These are phyloP conservation scores for Tinea pellionella DNA, from an alignment of 2,888 invertebrate species.

Conservation along the genomic window DNA sequence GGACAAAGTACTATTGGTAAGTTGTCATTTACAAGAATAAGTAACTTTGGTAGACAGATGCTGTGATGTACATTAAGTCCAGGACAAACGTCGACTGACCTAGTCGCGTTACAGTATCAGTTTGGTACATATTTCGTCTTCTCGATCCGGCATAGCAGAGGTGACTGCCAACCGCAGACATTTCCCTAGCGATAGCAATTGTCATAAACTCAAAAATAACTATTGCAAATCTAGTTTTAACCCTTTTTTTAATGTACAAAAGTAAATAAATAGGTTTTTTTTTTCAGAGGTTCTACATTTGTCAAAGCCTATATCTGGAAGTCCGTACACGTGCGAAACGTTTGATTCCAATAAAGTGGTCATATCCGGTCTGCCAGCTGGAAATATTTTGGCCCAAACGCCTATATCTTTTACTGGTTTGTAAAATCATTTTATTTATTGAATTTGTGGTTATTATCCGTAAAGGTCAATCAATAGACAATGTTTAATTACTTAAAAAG, in stretches of 20 bases:
- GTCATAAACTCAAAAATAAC: too few relatives aligned
- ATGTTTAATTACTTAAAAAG: too few relatives aligned
- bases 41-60: too few relatives aligned
- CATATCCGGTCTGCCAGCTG: slow-evolving; percentile 80
- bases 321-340: slow-evolving; percentile 93
- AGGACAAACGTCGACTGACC: too few relatives aligned
- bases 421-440: slow-evolving; percentile 20
- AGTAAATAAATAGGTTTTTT: slow-evolving; percentile 16
- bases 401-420: slow-evolving; percentile 84
- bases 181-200: too few relatives aligned
- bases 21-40: too few relatives aligned
- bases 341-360: slow-evolving; percentile 88
- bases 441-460: not conserved
- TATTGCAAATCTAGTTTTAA: not conserved
- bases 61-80: too few relatives aligned
- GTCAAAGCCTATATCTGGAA: slow-evolving; percentile 90
- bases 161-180: too few relatives aligned
- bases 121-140: too few relatives aligned
- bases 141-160: too few relatives aligned
- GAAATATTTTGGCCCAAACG: slow-evolving; percentile 83
- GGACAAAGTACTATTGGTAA: slow-evolving; percentile 76
- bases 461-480: too few relatives aligned
- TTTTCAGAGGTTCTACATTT: slow-evolving; percentile 88
- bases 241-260: not conserved
- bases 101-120: too few relatives aligned